A percentile compares a stretch with the other conserved stretches of the same genome.
Conservation (phyloP, 1,140 invertebrate genomes). For the Drosophila albomicans region DNA sequence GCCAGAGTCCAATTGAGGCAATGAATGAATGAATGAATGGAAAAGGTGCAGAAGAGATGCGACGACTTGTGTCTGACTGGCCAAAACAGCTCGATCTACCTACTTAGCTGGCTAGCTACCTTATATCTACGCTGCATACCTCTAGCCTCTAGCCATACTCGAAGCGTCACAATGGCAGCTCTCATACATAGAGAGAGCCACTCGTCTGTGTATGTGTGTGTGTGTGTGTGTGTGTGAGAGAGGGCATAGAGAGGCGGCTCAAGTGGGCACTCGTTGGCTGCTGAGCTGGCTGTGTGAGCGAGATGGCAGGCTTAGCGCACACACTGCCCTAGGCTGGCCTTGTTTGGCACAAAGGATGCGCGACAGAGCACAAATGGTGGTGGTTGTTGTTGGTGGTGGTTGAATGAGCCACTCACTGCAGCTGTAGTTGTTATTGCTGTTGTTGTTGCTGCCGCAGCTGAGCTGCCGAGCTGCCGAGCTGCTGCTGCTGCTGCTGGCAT, state of each 20-base stretch:
- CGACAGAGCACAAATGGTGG: constrained; percentile 34
- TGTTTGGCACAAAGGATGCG: constrained; percentile 50
- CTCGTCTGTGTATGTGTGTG: background rate
- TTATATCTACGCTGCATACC: background rate
- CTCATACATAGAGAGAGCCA: constrained; percentile 9
- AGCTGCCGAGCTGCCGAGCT: background rate
- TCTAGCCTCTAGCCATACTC: constrained; percentile 35
- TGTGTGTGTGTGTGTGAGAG: constrained; percentile 3
- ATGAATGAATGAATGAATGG: constrained; percentile 31
- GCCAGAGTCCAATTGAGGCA: background rate
- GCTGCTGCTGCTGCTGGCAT: constrained; percentile 9
- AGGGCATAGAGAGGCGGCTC: constrained; percentile 52
- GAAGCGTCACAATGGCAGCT: constrained; percentile 60
- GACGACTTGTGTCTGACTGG: no score
- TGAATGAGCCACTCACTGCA: constrained; percentile 60
- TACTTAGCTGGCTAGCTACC: constrained; percentile 17
- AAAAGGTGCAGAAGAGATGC: background rate
- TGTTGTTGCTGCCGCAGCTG: constrained; percentile 11
- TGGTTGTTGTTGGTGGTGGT: constrained; percentile 64
- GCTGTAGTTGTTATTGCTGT: constrained; percentile 18
- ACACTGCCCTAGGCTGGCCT: constrained; percentile 20
- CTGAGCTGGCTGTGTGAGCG: constrained; percentile 28
- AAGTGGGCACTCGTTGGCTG: constrained; percentile 70
- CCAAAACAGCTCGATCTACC: no score
- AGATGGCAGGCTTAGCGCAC: constrained; percentile 48